Evolutionary conservation across 2,888 invertebrate species (phyloP).

Genomic region (Herminia tarsipennalis): DNA sequence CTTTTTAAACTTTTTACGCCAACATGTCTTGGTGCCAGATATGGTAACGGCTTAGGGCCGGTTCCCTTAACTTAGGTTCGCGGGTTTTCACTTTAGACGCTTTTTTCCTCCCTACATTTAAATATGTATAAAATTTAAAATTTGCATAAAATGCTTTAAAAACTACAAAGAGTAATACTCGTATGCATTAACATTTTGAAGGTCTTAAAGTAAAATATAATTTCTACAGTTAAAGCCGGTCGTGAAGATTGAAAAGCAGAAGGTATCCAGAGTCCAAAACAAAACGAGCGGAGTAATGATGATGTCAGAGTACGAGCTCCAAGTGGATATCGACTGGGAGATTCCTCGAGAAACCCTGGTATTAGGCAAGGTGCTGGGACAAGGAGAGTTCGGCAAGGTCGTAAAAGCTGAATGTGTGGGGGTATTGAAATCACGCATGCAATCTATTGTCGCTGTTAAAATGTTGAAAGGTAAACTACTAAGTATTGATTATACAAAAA

Average conservation of each 20-base stretch:
- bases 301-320: conserved; percentile 97
- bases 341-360: conserved; percentile 91
- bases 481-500: too few relatives aligned
- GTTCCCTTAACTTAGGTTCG: too few relatives aligned
- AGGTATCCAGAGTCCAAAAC: conserved; percentile 88
- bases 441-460: conserved; percentile 96
- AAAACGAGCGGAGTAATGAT: conserved; percentile 88
- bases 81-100: too few relatives aligned
- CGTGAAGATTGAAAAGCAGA: conserved; percentile 96
- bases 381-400: conserved; percentile 99
- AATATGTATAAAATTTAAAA: too few relatives aligned
- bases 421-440: conserved; percentile 88
- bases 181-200: too few relatives aligned
- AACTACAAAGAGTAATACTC: too few relatives aligned
- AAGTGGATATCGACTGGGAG: conserved; percentile 98
- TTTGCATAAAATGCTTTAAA: too few relatives aligned
- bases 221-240: conserved; percentile 91
- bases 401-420: conserved; percentile 94
- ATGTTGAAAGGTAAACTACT: conserved; percentile 95
- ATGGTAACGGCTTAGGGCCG: too few relatives aligned
- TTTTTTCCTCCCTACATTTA: too few relatives aligned
- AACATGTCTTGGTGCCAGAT: too few relatives aligned
- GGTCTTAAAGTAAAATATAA: not conserved
- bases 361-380: conserved; percentile 94
- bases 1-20: too few relatives aligned